Base-by-base conservation (phyloP, 2,113 vertebrate genomes). In the Triplophysa tibetana region DNA sequence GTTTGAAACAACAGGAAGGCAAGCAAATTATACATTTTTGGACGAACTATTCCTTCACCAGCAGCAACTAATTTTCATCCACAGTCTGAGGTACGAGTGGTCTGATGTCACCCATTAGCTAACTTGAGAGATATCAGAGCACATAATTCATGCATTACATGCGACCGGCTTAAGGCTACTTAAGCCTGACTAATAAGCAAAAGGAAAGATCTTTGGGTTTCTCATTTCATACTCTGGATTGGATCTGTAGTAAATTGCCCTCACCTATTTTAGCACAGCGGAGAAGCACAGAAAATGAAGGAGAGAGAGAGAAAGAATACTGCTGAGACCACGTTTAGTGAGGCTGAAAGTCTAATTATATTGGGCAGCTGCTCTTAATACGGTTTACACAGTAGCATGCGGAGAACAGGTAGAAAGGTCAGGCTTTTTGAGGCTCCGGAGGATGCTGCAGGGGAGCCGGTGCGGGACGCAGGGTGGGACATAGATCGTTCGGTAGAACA, bases 321-420 rank as follows among this genome's bases (percentile, higher is more conserved):
- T 65, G 74, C 74, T 54, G 74, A 76, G 48, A 63, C 61, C 70
- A 89, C 88, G 85, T 85, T 89, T 77, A 89, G 84, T 77, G 87
- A 89, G 85, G 89, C 86, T 78, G 78, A 85, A 62, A 89, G 87
- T 78, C 84, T 88, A 85, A 89, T 89, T 90, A 90, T 83, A 85
- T 88, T 90, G 87, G 83, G 83, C 81, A 81, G 70, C 79, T 77
- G 81, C 77, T 89, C 89, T 89, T 87, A 89, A 88, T 88, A 82
- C 76, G 83, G 86, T 89, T 89, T 88, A 89, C 88, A 85, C 75
- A 85, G 87, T 76, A 84, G 85, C 85, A 85, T 82, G 84, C 69
- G 78, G 85, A 69, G 82, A 67, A 82, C 85, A 73, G 81, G 83
- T 84, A 84, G 79, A 65, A 26, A 64, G 61, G 61, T 65, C 24